Base-by-base conservation (phyloP, 1,140 invertebrate genomes). In the Drosophila fuyamai region DNA sequence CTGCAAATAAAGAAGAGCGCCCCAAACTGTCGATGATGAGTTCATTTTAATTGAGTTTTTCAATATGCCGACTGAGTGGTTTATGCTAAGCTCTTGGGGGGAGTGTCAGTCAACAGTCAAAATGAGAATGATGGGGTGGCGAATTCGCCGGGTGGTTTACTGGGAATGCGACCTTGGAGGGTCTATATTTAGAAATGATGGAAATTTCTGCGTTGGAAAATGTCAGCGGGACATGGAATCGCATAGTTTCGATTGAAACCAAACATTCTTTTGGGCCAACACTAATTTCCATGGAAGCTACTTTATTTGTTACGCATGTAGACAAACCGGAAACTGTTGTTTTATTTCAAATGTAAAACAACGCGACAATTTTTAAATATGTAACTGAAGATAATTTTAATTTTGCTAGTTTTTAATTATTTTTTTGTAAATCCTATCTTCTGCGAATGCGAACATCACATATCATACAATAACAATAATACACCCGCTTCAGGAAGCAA, bases 31-130 rank as follows among this genome's bases (percentile, higher is more conserved):
- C 65, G 63, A 81, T 82, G 80, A 78, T 79, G 76, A 71, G 47
- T 79, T 75, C 79, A 76, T 67, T 77, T 77, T 67, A 77, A 77
- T 81, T 81, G 62, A 61, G 48, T 62, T 62, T 80, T 73, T 60
- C 61, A 63, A 65, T 80, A 76, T 63, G 62, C 70, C 50, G 54
- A 55, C 41, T 61, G 43, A 35, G 46, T 41, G 50, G 38, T 43
- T 50, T 48, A 41, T 48, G 59, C 70, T 35, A 41, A 18, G 32
- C 14, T 36, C 32, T 18, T 36, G 48, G 32, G n/a, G 41, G 56
- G 40, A 29, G 57, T 72, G 66, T 35, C 60, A 66, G 65, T 27
- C 59, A 18, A 10, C 16, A 27, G 35, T 43, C 40, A 29, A 29
- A 32, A 35, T 32, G 29, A 5, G 32, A 23, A 14, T 55, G 27